These are phyloP conservation scores for Epinephelus cyanopodus DNA, from an alignment of 2,113 vertebrate genomes.

Conservation along the genomic window DNA sequence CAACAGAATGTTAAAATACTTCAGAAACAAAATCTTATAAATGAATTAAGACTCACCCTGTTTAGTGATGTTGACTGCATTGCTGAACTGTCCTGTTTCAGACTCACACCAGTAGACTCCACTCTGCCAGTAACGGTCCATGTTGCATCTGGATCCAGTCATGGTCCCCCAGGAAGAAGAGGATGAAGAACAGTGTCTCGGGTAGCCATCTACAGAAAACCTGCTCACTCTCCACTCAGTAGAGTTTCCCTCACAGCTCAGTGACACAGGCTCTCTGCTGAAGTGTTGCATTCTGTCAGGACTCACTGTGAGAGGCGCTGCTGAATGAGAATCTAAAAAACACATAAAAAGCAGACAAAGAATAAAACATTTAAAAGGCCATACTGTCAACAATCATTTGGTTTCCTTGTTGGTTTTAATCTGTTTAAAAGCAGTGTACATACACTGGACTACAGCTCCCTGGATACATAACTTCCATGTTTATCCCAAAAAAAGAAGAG, in stretches of 20 bases:
- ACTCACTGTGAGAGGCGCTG: constrained; percentile 36
- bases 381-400: no score
- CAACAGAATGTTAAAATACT: background rate
- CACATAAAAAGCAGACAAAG: background rate
- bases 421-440: no score
- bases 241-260: constrained; percentile 55
- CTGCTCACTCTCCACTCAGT: constrained; percentile 35
- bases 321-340: constrained; percentile 18
- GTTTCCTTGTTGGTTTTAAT: no score
- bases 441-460: no score
- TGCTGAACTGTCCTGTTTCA: constrained; percentile 5
- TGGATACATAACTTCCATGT: no score
- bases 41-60: background rate
- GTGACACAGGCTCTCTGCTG: background rate
- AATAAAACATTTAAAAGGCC: background rate
- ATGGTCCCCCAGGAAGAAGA: background rate
- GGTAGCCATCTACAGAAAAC: accelerated
- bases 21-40: background rate
- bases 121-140: accelerated
- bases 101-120: constrained; percentile 23
- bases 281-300: constrained; percentile 55
- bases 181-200: accelerated
- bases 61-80: constrained; percentile 2
- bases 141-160: background rate
- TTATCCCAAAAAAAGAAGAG: no score